A percentile compares a stretch with the other conserved stretches of the same genome.
These are phyloP conservation scores for Myotis daubentonii DNA, from an alignment of 2,797 vertebrate species.

Conservation along the genomic window DNA sequence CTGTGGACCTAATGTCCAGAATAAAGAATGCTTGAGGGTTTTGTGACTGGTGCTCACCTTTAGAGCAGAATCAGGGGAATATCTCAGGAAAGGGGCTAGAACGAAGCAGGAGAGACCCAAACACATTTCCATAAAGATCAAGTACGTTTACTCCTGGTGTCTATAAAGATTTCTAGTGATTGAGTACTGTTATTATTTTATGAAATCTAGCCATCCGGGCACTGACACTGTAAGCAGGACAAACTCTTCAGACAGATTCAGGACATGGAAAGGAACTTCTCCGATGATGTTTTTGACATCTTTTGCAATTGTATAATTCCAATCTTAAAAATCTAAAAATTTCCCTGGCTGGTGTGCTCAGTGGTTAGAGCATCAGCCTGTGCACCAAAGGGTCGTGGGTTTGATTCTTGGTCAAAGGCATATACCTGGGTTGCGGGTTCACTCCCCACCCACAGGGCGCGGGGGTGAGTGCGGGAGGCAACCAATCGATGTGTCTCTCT, in stretches of 20 bases:
- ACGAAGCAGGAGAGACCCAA: neutral
- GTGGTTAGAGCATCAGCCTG: too few species aligned
- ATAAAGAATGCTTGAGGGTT: neutral
- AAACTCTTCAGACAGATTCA: neutral
- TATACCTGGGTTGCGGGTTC: too few species aligned
- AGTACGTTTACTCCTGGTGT: neutral
- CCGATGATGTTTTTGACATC: neutral
- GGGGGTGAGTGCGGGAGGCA: neutral
- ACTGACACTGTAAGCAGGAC: neutral
- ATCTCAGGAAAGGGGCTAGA: neutral
- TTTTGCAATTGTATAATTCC: constrained; percentile 1
- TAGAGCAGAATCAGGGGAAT: neutral
- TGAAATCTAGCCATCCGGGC: neutral
- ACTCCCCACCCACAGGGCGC: too few species aligned
- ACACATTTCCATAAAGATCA: neutral
- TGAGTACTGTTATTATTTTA: neutral
- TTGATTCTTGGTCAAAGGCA: too few species aligned
- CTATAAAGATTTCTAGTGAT: constrained; percentile 18
- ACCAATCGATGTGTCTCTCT: neutral
- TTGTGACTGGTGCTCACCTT: neutral
- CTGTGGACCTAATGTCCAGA: neutral
- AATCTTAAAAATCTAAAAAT: neutral
- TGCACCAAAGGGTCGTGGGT: too few species aligned
- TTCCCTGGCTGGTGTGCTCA: too few species aligned
- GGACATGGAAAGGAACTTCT: neutral